Evolutionary conservation across 2,888 invertebrate species (phyloP).

Genomic region (Tetanocera ferruginea): DNA sequence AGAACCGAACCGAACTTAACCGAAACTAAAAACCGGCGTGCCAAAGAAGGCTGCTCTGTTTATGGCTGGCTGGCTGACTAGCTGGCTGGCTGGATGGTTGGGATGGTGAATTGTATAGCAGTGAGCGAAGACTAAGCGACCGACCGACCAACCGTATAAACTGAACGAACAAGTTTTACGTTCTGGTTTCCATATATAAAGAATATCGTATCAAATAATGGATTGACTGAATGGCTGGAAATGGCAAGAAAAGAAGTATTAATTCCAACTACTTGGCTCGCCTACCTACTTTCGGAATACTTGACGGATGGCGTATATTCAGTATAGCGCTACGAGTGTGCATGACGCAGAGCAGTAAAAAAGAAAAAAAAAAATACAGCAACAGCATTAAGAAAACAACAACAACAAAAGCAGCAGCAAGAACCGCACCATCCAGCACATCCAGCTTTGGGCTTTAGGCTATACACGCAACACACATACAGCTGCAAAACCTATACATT

Average conservation of each 20-base stretch:
- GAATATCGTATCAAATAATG: constrained; percentile 17
- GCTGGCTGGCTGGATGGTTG: neutral
- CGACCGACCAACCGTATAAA: constrained; percentile 27
- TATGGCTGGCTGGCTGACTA: constrained; percentile 3
- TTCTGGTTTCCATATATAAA: constrained; percentile 38
- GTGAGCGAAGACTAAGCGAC: neutral
- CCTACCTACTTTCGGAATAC: constrained; percentile 23
- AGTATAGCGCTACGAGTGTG: constrained; percentile 32
- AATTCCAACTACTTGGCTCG: constrained; percentile 22
- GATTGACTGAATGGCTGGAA: neutral
- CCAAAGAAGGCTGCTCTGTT: constrained; percentile 26
- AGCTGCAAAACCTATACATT: constrained; percentile 43
- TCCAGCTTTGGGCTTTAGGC: constrained; percentile 32
- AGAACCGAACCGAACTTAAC: constrained; percentile 17
- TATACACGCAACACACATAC: constrained; percentile 43
- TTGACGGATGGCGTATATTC: neutral
- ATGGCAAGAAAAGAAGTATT: constrained; percentile 9
- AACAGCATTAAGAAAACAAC: constrained; percentile 14
- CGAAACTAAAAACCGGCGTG: constrained; percentile 16
- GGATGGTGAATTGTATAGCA: neutral
- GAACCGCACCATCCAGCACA: neutral
- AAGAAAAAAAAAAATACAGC: constrained; percentile 30
- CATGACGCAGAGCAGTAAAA: constrained; percentile 31
- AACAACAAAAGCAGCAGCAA: constrained; percentile 21
- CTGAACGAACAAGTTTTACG: constrained; percentile 33